Conservation (phyloP, 2,888 invertebrate genomes). For the Philaethria dido region DNA sequence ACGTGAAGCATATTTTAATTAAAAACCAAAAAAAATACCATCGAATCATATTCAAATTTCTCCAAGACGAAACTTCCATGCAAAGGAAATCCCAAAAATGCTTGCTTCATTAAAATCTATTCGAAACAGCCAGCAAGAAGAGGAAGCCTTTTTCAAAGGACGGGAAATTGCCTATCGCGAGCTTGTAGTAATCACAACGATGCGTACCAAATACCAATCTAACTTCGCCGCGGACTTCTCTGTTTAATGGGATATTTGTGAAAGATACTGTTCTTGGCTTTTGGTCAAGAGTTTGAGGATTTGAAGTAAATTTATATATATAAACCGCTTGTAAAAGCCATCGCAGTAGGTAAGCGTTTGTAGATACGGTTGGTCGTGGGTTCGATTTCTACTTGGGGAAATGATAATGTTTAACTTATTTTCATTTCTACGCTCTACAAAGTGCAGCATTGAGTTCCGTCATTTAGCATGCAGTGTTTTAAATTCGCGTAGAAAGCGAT, state of each 20-base stretch:
- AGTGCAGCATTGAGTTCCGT: too few species aligned
- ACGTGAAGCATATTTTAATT: too few species aligned
- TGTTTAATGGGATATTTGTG: constrained; percentile 71
- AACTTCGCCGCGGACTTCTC: constrained; percentile 69
- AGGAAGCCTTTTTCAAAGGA: constrained; percentile 73
- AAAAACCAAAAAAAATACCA: neutral
- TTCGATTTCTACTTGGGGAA: too few species aligned
- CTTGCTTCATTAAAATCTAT: constrained; percentile 67
- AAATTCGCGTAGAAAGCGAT: too few species aligned
- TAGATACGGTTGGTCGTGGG: too few species aligned
- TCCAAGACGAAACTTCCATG: constrained; percentile 20
- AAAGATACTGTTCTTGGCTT: constrained; percentile 2
- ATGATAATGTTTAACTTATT: too few species aligned
- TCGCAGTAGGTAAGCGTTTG: too few species aligned
- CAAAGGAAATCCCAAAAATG: constrained; percentile 54
- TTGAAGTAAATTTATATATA: neutral
- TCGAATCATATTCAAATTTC: neutral
- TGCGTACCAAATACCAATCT: constrained; percentile 66
- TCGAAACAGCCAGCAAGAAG: constrained; percentile 61
- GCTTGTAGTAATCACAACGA: constrained; percentile 66
- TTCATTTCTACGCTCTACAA: too few species aligned
- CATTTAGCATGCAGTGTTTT: too few species aligned
- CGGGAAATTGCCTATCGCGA: constrained; percentile 81
- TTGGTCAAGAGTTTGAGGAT: neutral
- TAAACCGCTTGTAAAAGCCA: too few species aligned